A percentile compares a stretch with the other conserved stretches of the same genome.
These are phyloP conservation scores for Sminthopsis crassicaudata DNA, from an alignment of 2,113 vertebrate species.

Conservation along the genomic window DNA sequence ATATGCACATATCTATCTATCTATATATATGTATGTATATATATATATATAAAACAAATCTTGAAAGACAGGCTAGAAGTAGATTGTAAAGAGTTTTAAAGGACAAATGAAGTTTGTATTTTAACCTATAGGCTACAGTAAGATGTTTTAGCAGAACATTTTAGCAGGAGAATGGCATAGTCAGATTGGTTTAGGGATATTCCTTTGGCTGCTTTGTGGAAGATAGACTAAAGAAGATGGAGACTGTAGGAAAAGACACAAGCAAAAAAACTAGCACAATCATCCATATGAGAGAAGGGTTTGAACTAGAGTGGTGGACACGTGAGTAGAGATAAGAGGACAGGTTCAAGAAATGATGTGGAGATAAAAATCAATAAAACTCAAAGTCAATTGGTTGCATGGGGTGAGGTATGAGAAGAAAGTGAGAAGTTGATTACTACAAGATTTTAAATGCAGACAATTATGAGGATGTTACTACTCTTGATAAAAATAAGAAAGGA, in stretches of 20 bases:
- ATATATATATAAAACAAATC: neutral
- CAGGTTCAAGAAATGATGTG: neutral
- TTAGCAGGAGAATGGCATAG: neutral
- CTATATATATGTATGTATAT: too few relatives aligned
- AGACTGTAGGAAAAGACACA: neutral
- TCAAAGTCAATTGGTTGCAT: neutral
- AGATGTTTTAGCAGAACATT: neutral
- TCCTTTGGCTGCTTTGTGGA: neutral
- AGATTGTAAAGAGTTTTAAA: neutral
- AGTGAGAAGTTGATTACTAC: neutral
- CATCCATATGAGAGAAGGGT: neutral
- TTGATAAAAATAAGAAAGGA: neutral
- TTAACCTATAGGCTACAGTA: neutral
- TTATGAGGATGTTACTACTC: too few relatives aligned
- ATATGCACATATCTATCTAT: too few relatives aligned
- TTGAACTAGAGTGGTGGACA: neutral
- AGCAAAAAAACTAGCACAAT: neutral
- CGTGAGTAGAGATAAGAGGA: accelerated
- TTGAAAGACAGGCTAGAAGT: neutral
- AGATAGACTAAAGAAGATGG: neutral
- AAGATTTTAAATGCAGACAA: neutral
- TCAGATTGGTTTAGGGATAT: neutral
- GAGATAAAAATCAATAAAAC: neutral
- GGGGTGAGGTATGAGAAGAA: neutral
- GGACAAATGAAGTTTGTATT: neutral